Percentiles rank a stretch among this genome's conserved stretches.
Conservation (phyloP, 1,140 invertebrate genomes). For the Nylanderia fulva region DNA sequence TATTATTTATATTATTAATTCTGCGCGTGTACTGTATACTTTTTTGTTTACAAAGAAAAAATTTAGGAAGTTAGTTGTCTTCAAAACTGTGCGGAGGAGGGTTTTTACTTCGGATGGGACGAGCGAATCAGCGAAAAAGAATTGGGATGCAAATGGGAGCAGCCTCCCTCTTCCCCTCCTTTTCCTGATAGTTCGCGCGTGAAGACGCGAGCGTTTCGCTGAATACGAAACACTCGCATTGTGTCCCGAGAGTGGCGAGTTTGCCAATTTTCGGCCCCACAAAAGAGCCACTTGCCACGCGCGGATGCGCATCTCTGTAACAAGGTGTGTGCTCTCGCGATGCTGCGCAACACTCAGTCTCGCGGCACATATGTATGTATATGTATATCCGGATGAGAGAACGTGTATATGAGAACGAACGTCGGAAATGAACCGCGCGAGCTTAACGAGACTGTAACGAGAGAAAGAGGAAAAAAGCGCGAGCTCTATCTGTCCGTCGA, state of each 20-base stretch:
- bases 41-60: neutral
- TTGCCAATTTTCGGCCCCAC: conserved; percentile 43
- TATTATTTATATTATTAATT: neutral
- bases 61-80: neutral
- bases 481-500: neutral
- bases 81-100: neutral
- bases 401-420: conserved; percentile 38
- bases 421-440: conserved; percentile 30
- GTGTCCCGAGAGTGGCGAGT: neutral
- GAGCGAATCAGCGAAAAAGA: conserved; percentile 6
- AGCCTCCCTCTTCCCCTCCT: too few species aligned
- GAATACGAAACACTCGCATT: conserved; percentile 45
- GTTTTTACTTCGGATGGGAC: neutral
- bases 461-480: neutral
- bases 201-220: conserved; percentile 15
- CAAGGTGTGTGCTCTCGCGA: conserved; percentile 11
- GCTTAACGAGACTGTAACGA: conserved; percentile 33
- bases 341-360: neutral
- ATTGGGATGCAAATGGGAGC: neutral
- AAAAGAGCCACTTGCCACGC: conserved; percentile 33
- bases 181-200: neutral
- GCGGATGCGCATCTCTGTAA: conserved; percentile 27
- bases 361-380: neutral
- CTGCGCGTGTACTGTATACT: neutral
- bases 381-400: neutral